phyloP scores from a whole-genome alignment of 2,888 invertebrate genomes.

The Acrobasis suavella region DNA sequence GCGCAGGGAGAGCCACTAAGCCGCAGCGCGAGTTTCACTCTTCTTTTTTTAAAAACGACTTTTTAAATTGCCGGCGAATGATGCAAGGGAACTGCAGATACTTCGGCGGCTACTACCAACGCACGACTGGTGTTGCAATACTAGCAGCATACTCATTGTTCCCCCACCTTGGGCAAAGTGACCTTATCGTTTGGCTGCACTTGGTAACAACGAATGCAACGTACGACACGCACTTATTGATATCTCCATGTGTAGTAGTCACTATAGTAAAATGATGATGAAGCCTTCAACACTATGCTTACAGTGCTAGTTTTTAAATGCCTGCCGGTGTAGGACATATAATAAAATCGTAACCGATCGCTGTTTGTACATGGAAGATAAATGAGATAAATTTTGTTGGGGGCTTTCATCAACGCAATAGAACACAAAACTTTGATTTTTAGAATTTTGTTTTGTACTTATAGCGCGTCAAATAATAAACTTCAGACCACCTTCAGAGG shows the following conservation, averaged over 20 bases:
- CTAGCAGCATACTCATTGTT: slow-evolving; percentile 55
- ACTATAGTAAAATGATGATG: not conserved
- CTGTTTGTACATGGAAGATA: too few species aligned
- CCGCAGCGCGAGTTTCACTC: slow-evolving; percentile 46
- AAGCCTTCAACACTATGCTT: not conserved
- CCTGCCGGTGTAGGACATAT: not conserved
- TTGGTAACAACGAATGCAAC: slow-evolving; percentile 61
- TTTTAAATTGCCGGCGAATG: slow-evolving; percentile 45
- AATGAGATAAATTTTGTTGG: too few species aligned
- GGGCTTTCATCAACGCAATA: too few species aligned
- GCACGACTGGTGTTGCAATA: slow-evolving; percentile 48
- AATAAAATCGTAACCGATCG: too few species aligned
- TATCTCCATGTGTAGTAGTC: slow-evolving; percentile 3
- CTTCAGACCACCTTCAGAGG: not conserved
- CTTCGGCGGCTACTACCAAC: slow-evolving; percentile 26
- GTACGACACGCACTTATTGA: slow-evolving; percentile 43
- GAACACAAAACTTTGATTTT: too few species aligned
- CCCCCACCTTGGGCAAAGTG: slow-evolving; percentile 66
- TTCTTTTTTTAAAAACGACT: slow-evolving; percentile 58
- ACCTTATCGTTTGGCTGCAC: slow-evolving; percentile 76
- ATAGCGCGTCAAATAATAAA: not conserved
- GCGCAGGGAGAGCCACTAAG: slow-evolving; percentile 61
- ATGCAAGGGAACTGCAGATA: slow-evolving; percentile 35
- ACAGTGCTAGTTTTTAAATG: not conserved
- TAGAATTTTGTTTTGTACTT: too few species aligned